Conservation (phyloP, 2,113 vertebrate genomes). For the Clarias magur region DNA sequence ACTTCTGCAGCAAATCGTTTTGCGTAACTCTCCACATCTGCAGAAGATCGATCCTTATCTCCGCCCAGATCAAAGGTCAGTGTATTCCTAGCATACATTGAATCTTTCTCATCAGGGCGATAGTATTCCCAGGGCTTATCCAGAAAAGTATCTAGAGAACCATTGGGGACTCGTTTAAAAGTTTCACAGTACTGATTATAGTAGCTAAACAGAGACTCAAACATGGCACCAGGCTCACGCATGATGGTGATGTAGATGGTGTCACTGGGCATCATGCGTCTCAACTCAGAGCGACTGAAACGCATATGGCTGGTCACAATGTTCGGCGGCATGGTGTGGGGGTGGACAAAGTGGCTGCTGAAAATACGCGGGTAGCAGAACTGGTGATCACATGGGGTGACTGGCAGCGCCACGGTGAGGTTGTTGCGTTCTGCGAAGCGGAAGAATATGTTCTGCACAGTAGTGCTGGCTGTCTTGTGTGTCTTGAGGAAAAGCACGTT, state of each 20-base stretch:
- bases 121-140: slow-evolving; percentile 78
- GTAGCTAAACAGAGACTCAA: slow-evolving; percentile 86
- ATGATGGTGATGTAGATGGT: slow-evolving; percentile 84
- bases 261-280: slow-evolving; percentile 77
- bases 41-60: slow-evolving; percentile 72
- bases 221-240: slow-evolving; percentile 83
- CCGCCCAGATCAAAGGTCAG: slow-evolving; percentile 83
- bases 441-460: slow-evolving; percentile 87
- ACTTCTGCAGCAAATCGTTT: slow-evolving; percentile 72
- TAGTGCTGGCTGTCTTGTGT: slow-evolving; percentile 85
- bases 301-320: slow-evolving; percentile 84
- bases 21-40: slow-evolving; percentile 68
- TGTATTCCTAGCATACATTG: slow-evolving; percentile 83
- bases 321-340: slow-evolving; percentile 75
- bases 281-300: slow-evolving; percentile 74
- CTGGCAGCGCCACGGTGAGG: slow-evolving; percentile 80
- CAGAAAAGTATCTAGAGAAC: slow-evolving; percentile 80
- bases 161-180: slow-evolving; percentile 80
- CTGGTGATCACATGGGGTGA: slow-evolving; percentile 78
- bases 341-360: slow-evolving; percentile 78
- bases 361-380: slow-evolving; percentile 85
- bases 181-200: slow-evolving; percentile 81
- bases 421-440: slow-evolving; percentile 85
- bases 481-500: slow-evolving; percentile 86
- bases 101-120: slow-evolving; percentile 73